Percentiles rank a stretch among this genome's conserved stretches.
These are phyloP conservation scores for Nesometra sesokonis DNA, from an alignment of 35 echinoderm and acorn worm genomes.

Conservation along the genomic window DNA sequence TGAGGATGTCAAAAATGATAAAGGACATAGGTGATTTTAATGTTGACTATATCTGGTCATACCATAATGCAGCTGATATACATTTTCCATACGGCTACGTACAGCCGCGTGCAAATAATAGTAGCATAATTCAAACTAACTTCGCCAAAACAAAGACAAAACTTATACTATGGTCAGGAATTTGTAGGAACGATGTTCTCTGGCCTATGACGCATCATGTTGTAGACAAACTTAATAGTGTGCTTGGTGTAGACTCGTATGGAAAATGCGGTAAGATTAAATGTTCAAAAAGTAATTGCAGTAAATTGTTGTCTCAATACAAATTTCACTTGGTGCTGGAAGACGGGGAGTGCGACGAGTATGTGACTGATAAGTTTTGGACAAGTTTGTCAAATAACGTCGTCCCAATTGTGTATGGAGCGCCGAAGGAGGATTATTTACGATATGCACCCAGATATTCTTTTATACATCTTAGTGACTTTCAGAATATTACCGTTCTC, in stretches of 20 bases:
- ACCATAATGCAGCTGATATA: background rate
- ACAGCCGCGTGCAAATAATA: background rate
- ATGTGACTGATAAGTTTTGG: constrained; percentile 83
- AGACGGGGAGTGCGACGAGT: constrained; percentile 82
- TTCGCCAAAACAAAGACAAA: background rate
- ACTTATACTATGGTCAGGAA: background rate
- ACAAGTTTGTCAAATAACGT: constrained; percentile 49
- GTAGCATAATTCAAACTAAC: background rate
- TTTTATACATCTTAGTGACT: constrained; percentile 82
- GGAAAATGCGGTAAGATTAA: background rate
- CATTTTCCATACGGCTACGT: background rate
- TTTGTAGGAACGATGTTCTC: background rate
- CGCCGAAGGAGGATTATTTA: constrained; percentile 45
- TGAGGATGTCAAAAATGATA: background rate
- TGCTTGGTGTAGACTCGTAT: background rate
- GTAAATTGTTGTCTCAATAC: constrained; percentile 27
- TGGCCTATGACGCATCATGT: background rate
- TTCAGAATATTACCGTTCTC: constrained; percentile 32
- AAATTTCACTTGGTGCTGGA: constrained; percentile 83
- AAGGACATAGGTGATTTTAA: background rate
- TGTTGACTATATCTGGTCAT: background rate
- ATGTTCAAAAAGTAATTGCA: constrained; percentile 28
- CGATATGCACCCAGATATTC: constrained; percentile 59
- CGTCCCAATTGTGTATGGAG: constrained; percentile 79
- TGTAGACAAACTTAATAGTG: background rate